Evolutionary conservation across 2,113 vertebrate genomes (phyloP).

Genomic region (Alces alces): DNA sequence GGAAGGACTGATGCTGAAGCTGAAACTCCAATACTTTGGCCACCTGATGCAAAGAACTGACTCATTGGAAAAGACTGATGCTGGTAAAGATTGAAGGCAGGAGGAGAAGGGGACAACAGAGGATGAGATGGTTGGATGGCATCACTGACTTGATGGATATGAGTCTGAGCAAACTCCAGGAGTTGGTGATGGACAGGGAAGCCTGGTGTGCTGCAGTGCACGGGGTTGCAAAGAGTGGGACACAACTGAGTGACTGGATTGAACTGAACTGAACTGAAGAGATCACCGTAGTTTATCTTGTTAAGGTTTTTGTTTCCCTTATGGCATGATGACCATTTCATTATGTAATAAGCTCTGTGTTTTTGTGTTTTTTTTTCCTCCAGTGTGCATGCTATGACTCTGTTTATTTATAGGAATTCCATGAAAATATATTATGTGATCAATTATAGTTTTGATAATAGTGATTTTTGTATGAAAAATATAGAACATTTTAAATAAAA

Average conservation of each 20-base stretch:
- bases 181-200: not conserved
- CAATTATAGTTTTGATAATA: not conserved
- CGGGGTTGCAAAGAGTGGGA: not conserved
- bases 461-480: not conserved
- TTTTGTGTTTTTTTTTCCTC: not conserved
- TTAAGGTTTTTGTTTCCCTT: not conserved
- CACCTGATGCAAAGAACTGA: not conserved
- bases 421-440: not conserved
- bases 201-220: not conserved
- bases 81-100: not conserved
- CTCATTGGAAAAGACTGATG: not conserved
- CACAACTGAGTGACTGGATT: not conserved
- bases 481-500: not conserved
- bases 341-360: not conserved
- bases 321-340: not conserved
- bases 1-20: too few relatives aligned
- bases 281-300: not conserved
- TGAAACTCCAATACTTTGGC: not conserved
- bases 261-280: not conserved
- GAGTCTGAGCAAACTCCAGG: not conserved
- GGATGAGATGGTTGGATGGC: not conserved
- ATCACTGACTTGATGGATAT: not conserved
- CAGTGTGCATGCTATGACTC: not conserved
- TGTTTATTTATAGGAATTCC: not conserved
- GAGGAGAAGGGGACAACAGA: not conserved